phyloP scores from a whole-genome alignment of 2,888 invertebrate species.

The Exephanes ischioxanthus region DNA sequence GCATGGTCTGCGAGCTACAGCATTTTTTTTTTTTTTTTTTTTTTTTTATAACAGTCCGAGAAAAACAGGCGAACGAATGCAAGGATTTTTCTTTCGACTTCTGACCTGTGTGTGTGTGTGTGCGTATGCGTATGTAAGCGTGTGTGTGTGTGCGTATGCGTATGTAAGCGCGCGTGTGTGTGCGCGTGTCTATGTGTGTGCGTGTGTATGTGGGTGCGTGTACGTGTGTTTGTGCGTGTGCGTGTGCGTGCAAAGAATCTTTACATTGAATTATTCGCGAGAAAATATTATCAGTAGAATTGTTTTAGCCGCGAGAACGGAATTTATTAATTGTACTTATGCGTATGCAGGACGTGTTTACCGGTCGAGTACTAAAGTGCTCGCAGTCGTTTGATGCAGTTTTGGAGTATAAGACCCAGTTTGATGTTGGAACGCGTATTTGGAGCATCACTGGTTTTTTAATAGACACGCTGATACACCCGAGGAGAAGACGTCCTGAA shows the following conservation, averaged over 20 bases:
- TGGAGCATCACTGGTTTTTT: neutral
- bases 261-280: neutral
- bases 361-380: neutral
- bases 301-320: neutral
- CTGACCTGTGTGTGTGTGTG: neutral
- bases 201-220: neutral
- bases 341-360: neutral
- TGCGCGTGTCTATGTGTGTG: neutral
- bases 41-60: conserved; percentile 12
- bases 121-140: neutral
- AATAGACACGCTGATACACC: neutral
- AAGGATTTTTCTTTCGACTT: neutral
- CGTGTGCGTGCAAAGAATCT: neutral
- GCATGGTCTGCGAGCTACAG: conserved; percentile 48
- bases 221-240: neutral
- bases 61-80: conserved; percentile 33
- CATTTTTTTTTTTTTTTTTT: neutral
- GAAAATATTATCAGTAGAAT: neutral
- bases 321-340: neutral
- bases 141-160: neutral
- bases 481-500: neutral
- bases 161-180: neutral
- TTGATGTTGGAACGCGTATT: neutral
- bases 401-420: neutral
- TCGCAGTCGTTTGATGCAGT: neutral